Evolutionary conservation across 2,888 invertebrate species (phyloP), one percentile per base, ranked within the genome.

Genomic region (Lepidochitona cinerea): DNA sequence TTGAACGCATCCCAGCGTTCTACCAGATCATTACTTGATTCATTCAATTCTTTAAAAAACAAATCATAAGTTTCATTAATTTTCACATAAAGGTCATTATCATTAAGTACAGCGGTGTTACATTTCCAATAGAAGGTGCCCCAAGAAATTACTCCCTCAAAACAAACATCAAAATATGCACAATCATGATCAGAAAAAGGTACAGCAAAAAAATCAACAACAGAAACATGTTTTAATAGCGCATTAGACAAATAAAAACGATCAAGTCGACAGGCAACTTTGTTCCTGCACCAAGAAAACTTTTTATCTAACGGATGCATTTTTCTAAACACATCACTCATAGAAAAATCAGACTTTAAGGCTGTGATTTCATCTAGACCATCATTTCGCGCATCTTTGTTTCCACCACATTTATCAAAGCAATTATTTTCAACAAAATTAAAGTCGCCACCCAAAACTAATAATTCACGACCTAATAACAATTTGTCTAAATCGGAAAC

Each of bases 401-500:
- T 71, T n/a, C 75, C 73, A 23, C 77, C 75, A n/a, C 73, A n/a
- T 71, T 75, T 74, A 35, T 76, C 72, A 0, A 74, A 41, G 0
- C 26, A 18, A 29, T 70, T 66, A 52, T 74, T 69, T n/a, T 65
- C 65, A 41, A 76, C 67, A 70, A 64, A 76, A 69, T 76, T 76
- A 70, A 72, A 76, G 59, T 76, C 76, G 18, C 76, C 76, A 69
- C 26, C 49, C 23, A 77, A 14, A 29, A 71, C 64, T 3, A 77
- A 7, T 32, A 69, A 32, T 12, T 69, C 29, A 35, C 68, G 53
- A 18, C 59, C 59, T 14, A 14, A 26, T 14, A 26, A 14, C 23
- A 59, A 18, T 1, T 4, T 59, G 26, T 29, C 32, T 59, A 59
- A 26, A 29, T 59, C 26, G 14, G 23, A 29, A 59, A 59, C 29